Evolutionary conservation across 2,797 vertebrate genomes (phyloP).

Genomic region (Acanthis flammea): DNA sequence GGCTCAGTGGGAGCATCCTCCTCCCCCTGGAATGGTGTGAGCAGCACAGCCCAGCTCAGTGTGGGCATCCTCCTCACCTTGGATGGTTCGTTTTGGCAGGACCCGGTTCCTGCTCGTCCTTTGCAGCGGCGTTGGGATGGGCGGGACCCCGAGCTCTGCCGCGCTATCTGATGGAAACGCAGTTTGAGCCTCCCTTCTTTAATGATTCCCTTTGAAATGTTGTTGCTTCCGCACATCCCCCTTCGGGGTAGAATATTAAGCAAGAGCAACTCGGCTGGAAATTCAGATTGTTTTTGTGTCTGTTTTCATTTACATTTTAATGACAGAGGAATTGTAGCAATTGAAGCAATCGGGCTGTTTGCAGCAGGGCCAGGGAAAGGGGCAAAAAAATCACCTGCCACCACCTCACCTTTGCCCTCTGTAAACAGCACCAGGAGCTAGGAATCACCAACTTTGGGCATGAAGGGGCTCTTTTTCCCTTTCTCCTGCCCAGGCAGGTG

Average conservation of each 20-base stretch:
- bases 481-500: neutral
- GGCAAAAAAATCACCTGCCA: neutral
- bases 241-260: slow-evolving; percentile 72
- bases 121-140: neutral
- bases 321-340: slow-evolving; percentile 25
- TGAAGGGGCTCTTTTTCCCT: neutral
- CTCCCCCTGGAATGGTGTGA: neutral
- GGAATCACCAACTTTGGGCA: neutral
- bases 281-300: slow-evolving; percentile 68
- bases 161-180: slow-evolving; percentile 31
- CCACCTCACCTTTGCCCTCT: neutral
- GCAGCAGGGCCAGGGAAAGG: neutral
- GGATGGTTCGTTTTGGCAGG: neutral
- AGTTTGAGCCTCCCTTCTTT: slow-evolving; percentile 59
- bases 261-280: slow-evolving; percentile 69
- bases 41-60: rapidly evolving
- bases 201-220: slow-evolving; percentile 73
- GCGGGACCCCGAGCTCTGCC: neutral
- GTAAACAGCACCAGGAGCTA: neutral
- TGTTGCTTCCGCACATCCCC: slow-evolving; percentile 57
- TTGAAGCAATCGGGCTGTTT: neutral
- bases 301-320: slow-evolving; percentile 73
- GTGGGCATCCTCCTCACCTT: neutral
- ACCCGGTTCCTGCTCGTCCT: neutral
- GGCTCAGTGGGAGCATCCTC: rapidly evolving